Conservation (phyloP, 2,113 vertebrate genomes). For the Poecile atricapillus region DNA sequence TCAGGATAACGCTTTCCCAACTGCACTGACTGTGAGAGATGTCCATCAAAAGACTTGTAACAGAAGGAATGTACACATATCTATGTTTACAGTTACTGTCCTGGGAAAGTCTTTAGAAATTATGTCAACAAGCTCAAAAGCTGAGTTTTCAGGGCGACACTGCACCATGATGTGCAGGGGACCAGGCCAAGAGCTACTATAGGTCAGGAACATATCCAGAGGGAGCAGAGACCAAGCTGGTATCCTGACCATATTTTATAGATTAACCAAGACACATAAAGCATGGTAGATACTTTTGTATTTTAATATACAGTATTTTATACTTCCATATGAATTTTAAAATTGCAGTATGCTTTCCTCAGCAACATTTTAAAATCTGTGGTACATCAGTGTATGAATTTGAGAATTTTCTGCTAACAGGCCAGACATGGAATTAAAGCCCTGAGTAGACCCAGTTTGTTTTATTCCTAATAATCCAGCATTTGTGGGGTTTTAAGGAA, state of each 20-base stretch:
- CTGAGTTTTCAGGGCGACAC: too few relatives aligned
- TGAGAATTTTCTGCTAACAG: not conserved
- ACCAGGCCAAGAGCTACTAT: not conserved
- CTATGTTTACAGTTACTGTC: too few relatives aligned
- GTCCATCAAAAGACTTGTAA: too few relatives aligned
- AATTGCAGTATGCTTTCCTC: not conserved
- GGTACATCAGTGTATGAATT: not conserved
- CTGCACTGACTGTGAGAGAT: too few relatives aligned
- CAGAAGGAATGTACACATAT: too few relatives aligned
- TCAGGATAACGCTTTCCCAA: too few relatives aligned
- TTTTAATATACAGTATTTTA: not conserved
- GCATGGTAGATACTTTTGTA: not conserved
- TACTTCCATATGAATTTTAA: not conserved
- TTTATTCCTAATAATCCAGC: not conserved
- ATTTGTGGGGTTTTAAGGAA: not conserved
- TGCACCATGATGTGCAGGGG: accelerated
- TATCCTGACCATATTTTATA: not conserved
- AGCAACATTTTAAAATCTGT: not conserved
- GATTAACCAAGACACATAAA: not conserved
- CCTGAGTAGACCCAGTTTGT: not conserved
- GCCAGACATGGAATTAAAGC: not conserved
- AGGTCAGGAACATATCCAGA: not conserved
- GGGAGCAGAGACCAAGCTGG: not conserved
- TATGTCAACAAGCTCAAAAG: too few relatives aligned
- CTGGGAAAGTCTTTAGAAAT: too few relatives aligned